phyloP scores from a whole-genome alignment of 2,888 invertebrate genomes.

The Spilarctia lutea region DNA sequence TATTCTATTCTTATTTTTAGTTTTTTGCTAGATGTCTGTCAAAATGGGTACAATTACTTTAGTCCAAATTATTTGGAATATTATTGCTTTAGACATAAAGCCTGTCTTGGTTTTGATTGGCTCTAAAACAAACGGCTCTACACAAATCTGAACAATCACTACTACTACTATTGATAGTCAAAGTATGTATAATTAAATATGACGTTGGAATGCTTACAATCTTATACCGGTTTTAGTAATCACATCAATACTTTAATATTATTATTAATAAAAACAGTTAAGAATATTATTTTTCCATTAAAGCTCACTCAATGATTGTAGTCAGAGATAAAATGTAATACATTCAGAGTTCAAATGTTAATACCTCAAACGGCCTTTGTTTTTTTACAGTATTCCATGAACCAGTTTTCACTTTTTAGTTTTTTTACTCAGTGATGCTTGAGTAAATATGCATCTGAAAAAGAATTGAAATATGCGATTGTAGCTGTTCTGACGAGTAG shows the following conservation, averaged over 20 bases:
- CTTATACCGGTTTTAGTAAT: neutral
- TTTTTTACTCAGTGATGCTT: slow-evolving; percentile 53
- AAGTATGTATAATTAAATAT: neutral
- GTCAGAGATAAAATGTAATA: slow-evolving; percentile 14
- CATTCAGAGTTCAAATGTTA: slow-evolving; percentile 21
- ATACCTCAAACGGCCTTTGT: slow-evolving; percentile 33
- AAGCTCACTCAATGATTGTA: neutral
- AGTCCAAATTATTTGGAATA: too few relatives aligned
- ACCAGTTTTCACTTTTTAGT: slow-evolving; percentile 61
- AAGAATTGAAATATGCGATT: slow-evolving; percentile 60
- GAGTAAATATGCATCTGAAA: slow-evolving; percentile 68
- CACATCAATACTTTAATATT: neutral
- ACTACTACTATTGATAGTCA: too few relatives aligned
- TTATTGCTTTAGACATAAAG: too few relatives aligned
- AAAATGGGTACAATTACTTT: neutral
- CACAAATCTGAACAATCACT: neutral
- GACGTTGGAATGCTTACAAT: neutral
- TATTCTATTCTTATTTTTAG: neutral
- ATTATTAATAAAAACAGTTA: neutral
- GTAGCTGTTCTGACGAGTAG: slow-evolving; percentile 62
- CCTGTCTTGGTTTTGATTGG: too few relatives aligned
- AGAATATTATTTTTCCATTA: neutral
- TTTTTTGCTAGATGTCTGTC: neutral
- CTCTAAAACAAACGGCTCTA: neutral
- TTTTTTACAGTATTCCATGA: slow-evolving; percentile 65